Base-by-base conservation (phyloP, 2,888 invertebrate genomes). In the Esperia sulphurella region DNA sequence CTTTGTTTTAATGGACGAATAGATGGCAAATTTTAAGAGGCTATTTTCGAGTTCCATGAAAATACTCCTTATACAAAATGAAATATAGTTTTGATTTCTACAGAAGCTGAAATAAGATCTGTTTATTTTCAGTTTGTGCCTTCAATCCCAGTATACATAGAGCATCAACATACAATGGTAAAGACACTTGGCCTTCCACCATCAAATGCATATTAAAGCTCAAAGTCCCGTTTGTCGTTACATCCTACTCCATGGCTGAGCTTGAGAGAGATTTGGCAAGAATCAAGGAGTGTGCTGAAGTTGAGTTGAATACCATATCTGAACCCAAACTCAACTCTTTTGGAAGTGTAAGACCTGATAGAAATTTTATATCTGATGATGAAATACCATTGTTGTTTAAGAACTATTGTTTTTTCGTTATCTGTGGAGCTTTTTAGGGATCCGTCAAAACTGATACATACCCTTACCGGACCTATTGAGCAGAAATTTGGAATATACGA, bases 321-420 rank as follows among this genome's bases (percentile, higher is more conserved):
- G 90, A 91, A 8, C 91, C 93, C 0, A 84, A 83, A 10, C 79
- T 77, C 33, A 95, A 95, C 76, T 91, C 92, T 0, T 95, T 92
- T 60, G 89, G 93, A 0, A 94, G 94, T 40, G 89, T 92, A 0
- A 90, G 93, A 53, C 95, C 95, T 0, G 94, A 94, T 58, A 90
- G 94, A 43, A 95, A 95, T 65, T 94, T 95, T 55, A 93, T 95
- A 10, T 93, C 93, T 6, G 95, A 95, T 61, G 92, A 94, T 52
- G 91, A 91, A 41, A 91, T 90, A 42, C 94, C 95, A 0, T 76
- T 95, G 49, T 90, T 94, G 65, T 95, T 93, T 65, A 95, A 94
- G 68, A 95, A 95, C 79, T 92, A 92, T 73, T 93, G 91, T 74
- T 85, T 90, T 55, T 83, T 91, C 63, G 81, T 93, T 51, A 73